phyloP scores from a whole-genome alignment of 2,797 vertebrate genomes.

The Onychomys leucogaster region DNA sequence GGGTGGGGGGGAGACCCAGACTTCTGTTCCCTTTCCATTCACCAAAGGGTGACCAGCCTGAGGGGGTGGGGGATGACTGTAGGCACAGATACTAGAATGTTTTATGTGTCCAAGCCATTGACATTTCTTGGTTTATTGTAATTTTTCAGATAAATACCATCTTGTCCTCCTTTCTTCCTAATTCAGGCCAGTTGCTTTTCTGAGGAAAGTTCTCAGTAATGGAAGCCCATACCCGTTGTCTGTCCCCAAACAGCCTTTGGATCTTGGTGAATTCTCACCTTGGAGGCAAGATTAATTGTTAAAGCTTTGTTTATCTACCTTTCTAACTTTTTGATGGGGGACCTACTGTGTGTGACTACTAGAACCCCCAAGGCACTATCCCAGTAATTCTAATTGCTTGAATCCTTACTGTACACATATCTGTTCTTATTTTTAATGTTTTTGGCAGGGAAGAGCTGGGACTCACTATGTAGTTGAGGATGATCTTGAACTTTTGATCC shows the following conservation, averaged over 20 bases:
- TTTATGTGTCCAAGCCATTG: background rate
- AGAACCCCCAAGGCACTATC: background rate
- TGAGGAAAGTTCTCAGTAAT: background rate
- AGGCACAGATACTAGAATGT: background rate
- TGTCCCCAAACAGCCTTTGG: background rate
- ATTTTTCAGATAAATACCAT: background rate
- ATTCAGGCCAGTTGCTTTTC: background rate
- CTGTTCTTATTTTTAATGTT: background rate
- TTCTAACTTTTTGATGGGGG: background rate
- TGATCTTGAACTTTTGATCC: background rate
- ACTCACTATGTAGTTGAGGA: background rate
- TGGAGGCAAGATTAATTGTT: background rate
- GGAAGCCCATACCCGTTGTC: background rate
- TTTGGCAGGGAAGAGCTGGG: rapidly evolving
- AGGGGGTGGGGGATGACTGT: background rate
- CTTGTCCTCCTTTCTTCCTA: background rate
- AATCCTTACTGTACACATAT: background rate
- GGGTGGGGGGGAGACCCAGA: constrained; percentile 58
- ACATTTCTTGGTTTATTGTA: background rate
- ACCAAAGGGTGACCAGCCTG: background rate
- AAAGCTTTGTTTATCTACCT: background rate
- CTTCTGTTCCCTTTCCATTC: constrained; percentile 21
- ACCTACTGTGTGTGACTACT: background rate
- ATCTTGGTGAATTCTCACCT: background rate
- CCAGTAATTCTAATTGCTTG: background rate